A percentile compares a stretch with the other conserved stretches of the same genome.
phyloP scores from a whole-genome alignment of 2,888 invertebrate species.

The Xestoiulus laeticollis region DNA sequence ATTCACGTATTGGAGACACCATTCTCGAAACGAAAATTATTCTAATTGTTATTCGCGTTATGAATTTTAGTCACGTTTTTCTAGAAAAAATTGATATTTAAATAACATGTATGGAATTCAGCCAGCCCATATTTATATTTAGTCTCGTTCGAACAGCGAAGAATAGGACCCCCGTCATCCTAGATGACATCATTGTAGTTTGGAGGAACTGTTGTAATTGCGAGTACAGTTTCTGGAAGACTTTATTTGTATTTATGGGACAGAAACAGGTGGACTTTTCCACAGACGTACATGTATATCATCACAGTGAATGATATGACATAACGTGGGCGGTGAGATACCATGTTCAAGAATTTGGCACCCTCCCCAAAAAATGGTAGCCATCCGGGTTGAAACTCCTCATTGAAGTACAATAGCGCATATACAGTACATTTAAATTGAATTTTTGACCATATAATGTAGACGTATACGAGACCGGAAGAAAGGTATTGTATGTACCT shows the following conservation, averaged over 20 bases:
- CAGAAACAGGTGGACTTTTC: not conserved
- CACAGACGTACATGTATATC: not conserved
- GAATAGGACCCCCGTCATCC: not conserved
- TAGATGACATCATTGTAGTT: not conserved
- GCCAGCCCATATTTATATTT: too few relatives aligned
- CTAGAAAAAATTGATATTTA: not conserved
- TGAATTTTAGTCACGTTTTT: not conserved
- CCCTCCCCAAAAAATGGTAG: not conserved
- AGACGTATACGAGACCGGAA: not conserved
- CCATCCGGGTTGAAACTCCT: slow-evolving; percentile 31
- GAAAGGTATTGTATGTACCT: not conserved
- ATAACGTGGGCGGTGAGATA: not conserved
- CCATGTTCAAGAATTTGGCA: not conserved
- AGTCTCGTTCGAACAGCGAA: too few relatives aligned
- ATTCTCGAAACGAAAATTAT: not conserved
- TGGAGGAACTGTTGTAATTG: not conserved
- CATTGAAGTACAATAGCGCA: not conserved
- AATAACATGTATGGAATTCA: not conserved
- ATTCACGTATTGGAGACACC: not conserved
- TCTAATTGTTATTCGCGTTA: not conserved
- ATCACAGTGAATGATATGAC: not conserved
- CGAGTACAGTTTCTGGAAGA: not conserved
- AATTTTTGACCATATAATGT: not conserved
- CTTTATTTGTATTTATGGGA: not conserved
- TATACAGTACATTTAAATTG: too few relatives aligned